Conservation (phyloP, 1,140 invertebrate species). For the Zaprionus kolodkinae region DNA sequence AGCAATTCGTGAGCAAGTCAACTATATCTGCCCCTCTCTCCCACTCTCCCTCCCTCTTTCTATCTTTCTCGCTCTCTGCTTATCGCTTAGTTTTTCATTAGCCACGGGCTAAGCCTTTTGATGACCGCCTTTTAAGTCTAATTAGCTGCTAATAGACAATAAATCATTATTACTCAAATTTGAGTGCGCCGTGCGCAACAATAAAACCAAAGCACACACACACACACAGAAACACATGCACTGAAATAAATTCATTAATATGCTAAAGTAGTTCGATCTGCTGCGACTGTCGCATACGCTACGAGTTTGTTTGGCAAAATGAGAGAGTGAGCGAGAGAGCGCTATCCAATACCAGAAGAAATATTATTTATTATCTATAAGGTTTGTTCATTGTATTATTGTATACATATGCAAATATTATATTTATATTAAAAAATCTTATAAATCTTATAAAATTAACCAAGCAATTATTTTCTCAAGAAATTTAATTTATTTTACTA, state of each 20-base stretch:
- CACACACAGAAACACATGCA: slow-evolving; percentile 41
- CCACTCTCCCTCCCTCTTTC: background rate
- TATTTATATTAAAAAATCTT: no score
- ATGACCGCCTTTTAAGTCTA: slow-evolving; percentile 77
- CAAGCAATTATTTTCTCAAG: no score
- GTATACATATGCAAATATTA: no score
- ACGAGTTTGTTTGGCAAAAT: no score
- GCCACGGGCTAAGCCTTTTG: slow-evolving; percentile 69
- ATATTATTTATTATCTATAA: no score
- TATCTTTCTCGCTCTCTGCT: background rate
- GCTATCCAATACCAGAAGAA: no score
- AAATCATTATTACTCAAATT: slow-evolving; percentile 83
- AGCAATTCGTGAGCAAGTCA: slow-evolving; percentile 37
- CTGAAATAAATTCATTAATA: slow-evolving; percentile 65
- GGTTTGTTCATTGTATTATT: no score
- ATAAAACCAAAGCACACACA: slow-evolving; percentile 25
- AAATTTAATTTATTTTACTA: no score
- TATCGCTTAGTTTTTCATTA: slow-evolving; percentile 74
- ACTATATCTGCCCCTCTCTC: background rate
- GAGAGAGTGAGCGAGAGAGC: no score
- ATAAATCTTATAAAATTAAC: no score
- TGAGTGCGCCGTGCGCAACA: slow-evolving; percentile 49
- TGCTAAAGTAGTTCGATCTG: background rate
- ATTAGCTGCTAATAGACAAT: slow-evolving; percentile 82
- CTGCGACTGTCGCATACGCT: slow-evolving; percentile 34